These are phyloP conservation scores for Mimas tiliae DNA, from an alignment of 2,888 invertebrate genomes.

Conservation along the genomic window DNA sequence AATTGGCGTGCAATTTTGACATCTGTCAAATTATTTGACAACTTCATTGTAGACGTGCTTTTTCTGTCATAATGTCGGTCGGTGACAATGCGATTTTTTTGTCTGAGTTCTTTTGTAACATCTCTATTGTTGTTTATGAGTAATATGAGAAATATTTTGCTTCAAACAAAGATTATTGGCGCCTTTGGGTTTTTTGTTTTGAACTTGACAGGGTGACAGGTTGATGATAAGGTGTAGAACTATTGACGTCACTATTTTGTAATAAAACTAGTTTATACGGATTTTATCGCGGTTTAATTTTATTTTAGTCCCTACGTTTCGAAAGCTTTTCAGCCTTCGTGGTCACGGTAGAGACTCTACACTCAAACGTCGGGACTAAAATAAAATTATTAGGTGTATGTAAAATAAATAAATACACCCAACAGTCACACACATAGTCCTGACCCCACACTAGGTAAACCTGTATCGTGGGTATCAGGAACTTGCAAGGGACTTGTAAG, in stretches of 20 bases:
- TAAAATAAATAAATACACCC: no score
- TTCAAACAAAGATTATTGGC: slow-evolving; percentile 42
- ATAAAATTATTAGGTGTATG: no score
- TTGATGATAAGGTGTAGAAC: slow-evolving; percentile 8
- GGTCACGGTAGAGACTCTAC: no score
- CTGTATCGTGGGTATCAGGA: no score
- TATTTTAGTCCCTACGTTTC: no score
- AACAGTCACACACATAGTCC: no score
- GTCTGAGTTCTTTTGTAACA: slow-evolving; percentile 32
- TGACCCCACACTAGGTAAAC: no score
- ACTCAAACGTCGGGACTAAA: no score
- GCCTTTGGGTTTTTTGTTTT: slow-evolving; percentile 31
- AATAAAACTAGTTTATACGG: no score
- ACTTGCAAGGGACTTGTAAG: no score
- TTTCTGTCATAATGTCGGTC: slow-evolving; percentile 32
- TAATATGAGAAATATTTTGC: slow-evolving; percentile 46
- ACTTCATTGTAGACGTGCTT: slow-evolving; percentile 61
- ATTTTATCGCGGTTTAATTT: neutral
- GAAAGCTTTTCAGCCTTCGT: no score
- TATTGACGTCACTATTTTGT: slow-evolving; percentile 1
- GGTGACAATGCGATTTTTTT: slow-evolving; percentile 45
- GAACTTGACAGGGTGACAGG: slow-evolving; percentile 7
- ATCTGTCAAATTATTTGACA: slow-evolving; percentile 79
- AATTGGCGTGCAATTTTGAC: slow-evolving; percentile 68
- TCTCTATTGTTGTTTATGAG: slow-evolving; percentile 23